Evolutionary conservation across 2,797 vertebrate genomes (phyloP).

Genomic region (Notoglanidium macrostoma): DNA sequence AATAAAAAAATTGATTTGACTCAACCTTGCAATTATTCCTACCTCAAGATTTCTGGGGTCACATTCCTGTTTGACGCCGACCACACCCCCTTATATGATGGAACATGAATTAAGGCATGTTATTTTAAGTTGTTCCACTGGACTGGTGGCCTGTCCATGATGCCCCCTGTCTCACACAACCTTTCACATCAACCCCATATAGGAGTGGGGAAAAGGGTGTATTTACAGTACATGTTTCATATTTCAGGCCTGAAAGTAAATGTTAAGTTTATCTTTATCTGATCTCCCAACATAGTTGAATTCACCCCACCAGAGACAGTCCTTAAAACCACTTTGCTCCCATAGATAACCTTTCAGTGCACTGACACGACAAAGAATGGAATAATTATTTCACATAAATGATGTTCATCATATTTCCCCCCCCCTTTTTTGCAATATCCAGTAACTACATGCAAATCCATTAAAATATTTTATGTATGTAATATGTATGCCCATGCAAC

Average conservation of each 20-base stretch:
- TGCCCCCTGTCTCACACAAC: too few relatives aligned
- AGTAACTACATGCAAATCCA: neutral
- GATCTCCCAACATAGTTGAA: neutral
- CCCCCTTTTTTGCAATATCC: neutral
- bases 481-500: neutral
- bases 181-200: too few relatives aligned
- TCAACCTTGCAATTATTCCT: neutral
- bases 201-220: too few relatives aligned
- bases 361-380: neutral
- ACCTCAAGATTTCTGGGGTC: neutral
- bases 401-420: neutral
- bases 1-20: neutral
- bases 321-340: neutral
- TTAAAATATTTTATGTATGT: neutral
- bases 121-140: neutral
- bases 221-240: neutral
- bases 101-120: neutral
- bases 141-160: too few relatives aligned
- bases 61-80: neutral
- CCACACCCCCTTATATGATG: neutral
- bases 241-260: neutral
- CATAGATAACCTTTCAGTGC: neutral
- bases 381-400: neutral
- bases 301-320: neutral
- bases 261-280: neutral